phyloP scores from a whole-genome alignment of 2,888 invertebrate species.

The Xestia rhomboidea region DNA sequence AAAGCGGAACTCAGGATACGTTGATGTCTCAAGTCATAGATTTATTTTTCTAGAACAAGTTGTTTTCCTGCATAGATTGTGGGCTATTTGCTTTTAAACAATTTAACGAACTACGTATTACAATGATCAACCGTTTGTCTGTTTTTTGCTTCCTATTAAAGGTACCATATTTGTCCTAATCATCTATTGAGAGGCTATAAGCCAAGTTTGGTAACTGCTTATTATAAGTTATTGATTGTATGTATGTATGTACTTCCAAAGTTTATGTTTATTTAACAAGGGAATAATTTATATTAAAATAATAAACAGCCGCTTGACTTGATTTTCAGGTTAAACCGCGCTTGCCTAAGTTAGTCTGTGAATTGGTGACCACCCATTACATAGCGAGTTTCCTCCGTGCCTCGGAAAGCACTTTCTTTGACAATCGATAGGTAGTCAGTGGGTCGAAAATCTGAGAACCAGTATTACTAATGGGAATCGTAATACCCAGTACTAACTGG shows the following conservation, averaged over 20 bases:
- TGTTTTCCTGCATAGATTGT: neutral
- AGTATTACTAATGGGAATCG: no score
- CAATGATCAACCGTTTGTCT: conserved; percentile 8
- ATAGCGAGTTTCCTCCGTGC: no score
- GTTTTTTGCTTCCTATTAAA: conserved; percentile 37
- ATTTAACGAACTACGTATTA: conserved; percentile 12
- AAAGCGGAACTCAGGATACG: neutral
- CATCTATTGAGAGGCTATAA: conserved; percentile 39
- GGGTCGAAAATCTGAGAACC: no score
- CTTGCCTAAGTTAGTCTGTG: no score
- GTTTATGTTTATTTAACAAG: conserved; percentile 15
- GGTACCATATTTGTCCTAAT: conserved; percentile 39
- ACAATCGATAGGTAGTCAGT: no score
- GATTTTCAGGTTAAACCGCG: no score
- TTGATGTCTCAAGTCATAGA: neutral
- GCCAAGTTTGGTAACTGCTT: conserved; percentile 34
- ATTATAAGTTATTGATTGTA: conserved; percentile 18
- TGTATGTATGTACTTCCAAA: conserved; percentile 2
- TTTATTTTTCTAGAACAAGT: neutral
- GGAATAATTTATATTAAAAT: neutral
- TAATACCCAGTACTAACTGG: no score
- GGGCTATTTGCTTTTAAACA: neutral
- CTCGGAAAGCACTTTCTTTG: no score
- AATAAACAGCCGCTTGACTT: no score
- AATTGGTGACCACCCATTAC: no score